Percentiles rank a stretch among this genome's conserved stretches.
Evolutionary conservation across 2,888 invertebrate genomes (phyloP).

Genomic region (Strigamia crassipes): DNA sequence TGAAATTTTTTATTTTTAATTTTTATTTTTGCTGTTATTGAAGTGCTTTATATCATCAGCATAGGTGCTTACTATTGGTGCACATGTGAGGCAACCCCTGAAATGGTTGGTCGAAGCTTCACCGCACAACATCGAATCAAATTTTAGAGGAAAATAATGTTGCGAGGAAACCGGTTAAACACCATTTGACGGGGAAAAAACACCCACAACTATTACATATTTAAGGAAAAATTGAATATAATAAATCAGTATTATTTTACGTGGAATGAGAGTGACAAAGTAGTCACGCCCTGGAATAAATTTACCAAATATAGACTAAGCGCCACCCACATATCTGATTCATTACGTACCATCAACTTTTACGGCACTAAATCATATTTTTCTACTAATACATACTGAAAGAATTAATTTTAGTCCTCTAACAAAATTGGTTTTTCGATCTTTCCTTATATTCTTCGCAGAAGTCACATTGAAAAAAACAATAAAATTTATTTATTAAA

Average conservation of each 20-base stretch:
- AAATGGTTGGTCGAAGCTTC: neutral
- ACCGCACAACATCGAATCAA: neutral
- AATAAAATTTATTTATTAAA: neutral
- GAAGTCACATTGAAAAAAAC: neutral
- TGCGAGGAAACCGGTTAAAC: neutral
- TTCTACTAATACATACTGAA: neutral
- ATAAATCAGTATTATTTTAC: conserved; percentile 10
- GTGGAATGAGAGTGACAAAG: neutral
- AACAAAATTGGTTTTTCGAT: too few species aligned
- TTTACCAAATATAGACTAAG: neutral
- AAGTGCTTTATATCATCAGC: neutral
- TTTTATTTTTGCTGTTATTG: neutral
- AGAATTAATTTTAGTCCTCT: neutral
- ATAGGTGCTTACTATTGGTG: neutral
- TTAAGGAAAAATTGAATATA: neutral
- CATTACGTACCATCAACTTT: neutral
- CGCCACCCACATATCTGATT: neutral
- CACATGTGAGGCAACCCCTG: neutral
- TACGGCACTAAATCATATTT: neutral
- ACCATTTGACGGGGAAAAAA: neutral
- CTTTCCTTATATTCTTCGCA: neutral
- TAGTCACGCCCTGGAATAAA: neutral
- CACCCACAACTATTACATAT: neutral
- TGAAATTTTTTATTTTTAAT: neutral
- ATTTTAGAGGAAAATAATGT: neutral